phyloP scores from a whole-genome alignment of 1,140 invertebrate genomes.

The Bombus affinis region DNA sequence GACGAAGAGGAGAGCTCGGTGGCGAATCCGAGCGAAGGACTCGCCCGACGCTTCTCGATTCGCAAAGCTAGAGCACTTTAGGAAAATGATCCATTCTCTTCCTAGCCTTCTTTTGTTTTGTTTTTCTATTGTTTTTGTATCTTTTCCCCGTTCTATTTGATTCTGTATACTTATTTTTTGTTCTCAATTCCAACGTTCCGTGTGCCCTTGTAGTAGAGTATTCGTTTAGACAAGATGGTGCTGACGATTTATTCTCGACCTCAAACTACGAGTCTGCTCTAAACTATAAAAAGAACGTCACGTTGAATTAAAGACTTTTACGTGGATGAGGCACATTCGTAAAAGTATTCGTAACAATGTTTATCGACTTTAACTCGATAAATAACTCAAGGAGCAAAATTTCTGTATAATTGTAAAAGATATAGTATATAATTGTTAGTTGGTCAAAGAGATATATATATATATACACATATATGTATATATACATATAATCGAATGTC shows the following conservation, averaged over 20 bases:
- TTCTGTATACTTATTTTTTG: conserved; percentile 14
- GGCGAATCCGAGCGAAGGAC: conserved; percentile 43
- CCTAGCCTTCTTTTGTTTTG: conserved; percentile 4
- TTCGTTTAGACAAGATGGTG: conserved; percentile 67
- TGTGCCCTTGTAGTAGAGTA: conserved; percentile 47
- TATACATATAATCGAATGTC: neutral
- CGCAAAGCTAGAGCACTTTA: conserved; percentile 48
- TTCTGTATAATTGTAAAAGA: neutral
- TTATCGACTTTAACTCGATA: conserved; percentile 52
- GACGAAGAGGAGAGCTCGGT: conserved; percentile 23
- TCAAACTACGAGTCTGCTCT: conserved; percentile 71
- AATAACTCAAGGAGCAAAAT: conserved; percentile 4
- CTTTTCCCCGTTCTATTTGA: neutral
- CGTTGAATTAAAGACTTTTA: conserved; percentile 39
- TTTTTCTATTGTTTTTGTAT: conserved; percentile 7
- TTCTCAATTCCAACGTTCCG: conserved; percentile 60
- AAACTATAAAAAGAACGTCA: conserved; percentile 74
- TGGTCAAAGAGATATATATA: neutral
- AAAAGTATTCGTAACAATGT: neutral
- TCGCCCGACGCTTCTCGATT: conserved; percentile 39
- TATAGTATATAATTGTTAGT: neutral
- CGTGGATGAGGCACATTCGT: conserved; percentile 51
- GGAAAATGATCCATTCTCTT: conserved; percentile 35
- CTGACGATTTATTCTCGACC: conserved; percentile 71
- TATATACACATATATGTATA: neutral